A percentile compares a stretch with the other conserved stretches of the same genome.
These are phyloP conservation scores for Heterocephalus glaber DNA, from an alignment of 2,113 vertebrate species.

Conservation along the genomic window DNA sequence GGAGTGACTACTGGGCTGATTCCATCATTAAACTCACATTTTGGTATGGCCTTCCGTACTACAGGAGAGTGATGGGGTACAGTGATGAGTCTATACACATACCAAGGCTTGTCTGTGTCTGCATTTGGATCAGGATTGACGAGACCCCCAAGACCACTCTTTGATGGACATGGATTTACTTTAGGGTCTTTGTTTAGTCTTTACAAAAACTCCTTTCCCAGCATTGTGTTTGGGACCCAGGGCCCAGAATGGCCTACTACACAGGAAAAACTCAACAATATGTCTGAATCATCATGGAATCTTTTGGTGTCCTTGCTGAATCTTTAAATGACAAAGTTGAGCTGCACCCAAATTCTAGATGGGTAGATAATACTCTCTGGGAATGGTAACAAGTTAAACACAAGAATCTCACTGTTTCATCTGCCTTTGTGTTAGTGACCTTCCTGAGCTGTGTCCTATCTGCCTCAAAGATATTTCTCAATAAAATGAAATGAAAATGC, in stretches of 20 bases:
- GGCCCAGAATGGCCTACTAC: neutral
- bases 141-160: neutral
- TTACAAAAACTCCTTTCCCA: neutral
- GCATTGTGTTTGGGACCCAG: neutral
- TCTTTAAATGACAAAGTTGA: neutral
- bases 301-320: neutral
- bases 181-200: neutral
- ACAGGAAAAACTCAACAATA: neutral
- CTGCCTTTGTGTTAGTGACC: neutral
- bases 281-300: neutral
- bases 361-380: neutral
- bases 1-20: neutral
- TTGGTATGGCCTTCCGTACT: neutral
- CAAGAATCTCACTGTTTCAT: neutral
- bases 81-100: neutral
- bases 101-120: neutral
- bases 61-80: neutral
- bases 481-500: conserved; percentile 33
- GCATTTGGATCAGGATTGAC: neutral
- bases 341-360: neutral
- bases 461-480: neutral
- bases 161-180: neutral
- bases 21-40: neutral
- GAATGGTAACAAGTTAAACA: neutral
- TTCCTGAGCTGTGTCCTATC: neutral